Base-by-base conservation (phyloP, 1,140 invertebrate species). In the Magallana angulata region DNA sequence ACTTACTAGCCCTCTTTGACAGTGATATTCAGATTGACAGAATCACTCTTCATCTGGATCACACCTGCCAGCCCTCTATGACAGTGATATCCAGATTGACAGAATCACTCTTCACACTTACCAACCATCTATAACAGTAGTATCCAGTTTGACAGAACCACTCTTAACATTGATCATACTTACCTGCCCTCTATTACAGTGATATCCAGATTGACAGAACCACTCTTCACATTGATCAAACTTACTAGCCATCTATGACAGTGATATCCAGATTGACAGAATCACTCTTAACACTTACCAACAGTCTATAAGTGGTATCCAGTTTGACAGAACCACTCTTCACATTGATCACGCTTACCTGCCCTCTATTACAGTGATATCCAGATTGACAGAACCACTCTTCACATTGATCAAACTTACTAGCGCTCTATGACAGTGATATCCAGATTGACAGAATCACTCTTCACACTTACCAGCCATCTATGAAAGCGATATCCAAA, bases 61-160 rank as follows among this genome's bases (percentile, higher is more conserved):
- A 36, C 9, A 95, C 1, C 96, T 96, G 16, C 97, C 96, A 93
- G 96, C 97, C 90, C 96, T 97, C 56, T 96, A 96, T 68, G 96
- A 62, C 11, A 62, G 60, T 62, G 11, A 62, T 62, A 62, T 62
- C 60, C 14, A 36, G 24, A 24, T 36, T 36, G 24, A 80, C 30
- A 82, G 1, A 57, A n/a, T 1, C 36, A 11, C 60, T 16, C 0
- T 62, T 12, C 6, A 36, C 4, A n/a, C 60, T 62, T n/a, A 62
- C 60, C 60, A n/a, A 12, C 11, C 60, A 9, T 62, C 60, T 62
- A n/a, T 62, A 0, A 62, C 60, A 62, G 60, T 62, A 7, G 18
- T 57, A 18, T 36, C 30, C 8, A 82, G 8, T 16, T 82, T 18
- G 81, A 62, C 60, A 62, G 8, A 62, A 12, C 3, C 60, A 24